Evolutionary conservation across 2,888 invertebrate genomes (phyloP).

Genomic region (Lasioglossum vierecki): DNA sequence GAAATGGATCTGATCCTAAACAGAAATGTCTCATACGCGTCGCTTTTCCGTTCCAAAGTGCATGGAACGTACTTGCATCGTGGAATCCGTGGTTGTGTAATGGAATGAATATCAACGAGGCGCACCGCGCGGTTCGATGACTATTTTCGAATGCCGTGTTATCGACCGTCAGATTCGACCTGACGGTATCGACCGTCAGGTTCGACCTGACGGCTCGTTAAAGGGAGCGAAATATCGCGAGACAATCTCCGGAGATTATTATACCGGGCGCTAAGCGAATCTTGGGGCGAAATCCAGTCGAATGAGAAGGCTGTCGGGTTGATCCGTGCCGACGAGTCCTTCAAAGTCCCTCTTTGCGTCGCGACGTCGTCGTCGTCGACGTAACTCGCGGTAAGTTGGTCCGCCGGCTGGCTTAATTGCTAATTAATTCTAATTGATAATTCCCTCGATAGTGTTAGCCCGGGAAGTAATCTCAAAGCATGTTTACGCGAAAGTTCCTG

Average conservation of each 20-base stretch:
- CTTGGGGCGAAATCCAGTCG: constrained; percentile 58
- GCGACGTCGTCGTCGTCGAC: constrained; percentile 16
- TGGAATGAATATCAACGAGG: background rate
- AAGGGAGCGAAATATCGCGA: constrained; percentile 30
- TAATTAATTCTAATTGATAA: constrained; percentile 78
- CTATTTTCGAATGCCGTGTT: background rate
- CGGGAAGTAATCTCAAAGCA: constrained; percentile 70
- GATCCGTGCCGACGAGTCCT: constrained; percentile 58
- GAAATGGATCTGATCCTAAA: no score
- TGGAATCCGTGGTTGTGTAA: background rate
- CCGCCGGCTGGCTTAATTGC: constrained; percentile 73
- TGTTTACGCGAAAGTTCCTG: constrained; percentile 73
- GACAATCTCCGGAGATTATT: constrained; percentile 54
- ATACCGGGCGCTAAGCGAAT: constrained; percentile 38
- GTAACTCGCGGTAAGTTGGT: constrained; percentile 67
- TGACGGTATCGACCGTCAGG: background rate
- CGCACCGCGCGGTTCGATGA: background rate
- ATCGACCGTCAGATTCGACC: background rate
- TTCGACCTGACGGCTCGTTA: constrained; percentile 8
- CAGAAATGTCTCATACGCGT: no score
- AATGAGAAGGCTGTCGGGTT: constrained; percentile 52
- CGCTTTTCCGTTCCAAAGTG: no score
- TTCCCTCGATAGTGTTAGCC: constrained; percentile 67
- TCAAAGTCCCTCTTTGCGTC: constrained; percentile 47
- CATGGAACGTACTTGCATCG: background rate